A percentile compares a stretch with the other conserved stretches of the same genome.
These are phyloP conservation scores for Agrypnia vestita DNA, from an alignment of 1,140 invertebrate genomes.

Conservation along the genomic window DNA sequence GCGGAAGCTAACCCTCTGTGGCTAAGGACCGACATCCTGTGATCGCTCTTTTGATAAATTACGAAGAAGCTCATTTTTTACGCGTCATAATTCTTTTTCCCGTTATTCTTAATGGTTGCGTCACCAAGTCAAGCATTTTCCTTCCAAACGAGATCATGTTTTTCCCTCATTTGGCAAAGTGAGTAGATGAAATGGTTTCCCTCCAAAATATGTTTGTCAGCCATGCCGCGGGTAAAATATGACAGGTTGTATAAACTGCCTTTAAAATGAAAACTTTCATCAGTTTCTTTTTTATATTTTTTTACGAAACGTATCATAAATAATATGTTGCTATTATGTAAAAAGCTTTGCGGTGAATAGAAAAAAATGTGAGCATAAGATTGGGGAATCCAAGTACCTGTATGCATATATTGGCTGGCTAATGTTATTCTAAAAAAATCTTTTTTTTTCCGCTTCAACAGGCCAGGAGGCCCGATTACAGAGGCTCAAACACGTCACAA, in stretches of 20 bases:
- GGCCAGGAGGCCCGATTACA: too few relatives aligned
- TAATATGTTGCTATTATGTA: too few relatives aligned
- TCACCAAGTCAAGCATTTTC: conserved; percentile 36
- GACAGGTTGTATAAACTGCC: background rate
- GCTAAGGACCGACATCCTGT: conserved; percentile 24
- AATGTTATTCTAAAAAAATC: too few relatives aligned
- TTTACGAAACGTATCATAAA: too few relatives aligned
- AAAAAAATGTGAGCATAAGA: too few relatives aligned
- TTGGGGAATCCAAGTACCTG: too few relatives aligned
- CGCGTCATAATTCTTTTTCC: conserved; percentile 29
- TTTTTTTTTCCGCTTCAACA: too few relatives aligned
- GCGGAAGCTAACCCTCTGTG: background rate
- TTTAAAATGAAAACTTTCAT: too few relatives aligned
- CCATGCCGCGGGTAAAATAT: conserved; percentile 7
- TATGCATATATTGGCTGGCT: too few relatives aligned
- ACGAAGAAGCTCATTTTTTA: conserved; percentile 37
- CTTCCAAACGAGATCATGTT: conserved; percentile 41
- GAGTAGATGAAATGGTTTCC: conserved; percentile 26
- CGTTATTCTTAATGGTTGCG: conserved; percentile 35
- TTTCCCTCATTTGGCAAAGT: conserved; percentile 21
- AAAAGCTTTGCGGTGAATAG: too few relatives aligned
- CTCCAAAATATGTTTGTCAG: conserved; percentile 35
- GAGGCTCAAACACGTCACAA: too few relatives aligned
- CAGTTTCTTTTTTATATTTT: too few relatives aligned
- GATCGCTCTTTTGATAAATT: conserved; percentile 40